Evolutionary conservation across 2,113 vertebrate genomes (phyloP).

Genomic region (Isichthys henryi): DNA sequence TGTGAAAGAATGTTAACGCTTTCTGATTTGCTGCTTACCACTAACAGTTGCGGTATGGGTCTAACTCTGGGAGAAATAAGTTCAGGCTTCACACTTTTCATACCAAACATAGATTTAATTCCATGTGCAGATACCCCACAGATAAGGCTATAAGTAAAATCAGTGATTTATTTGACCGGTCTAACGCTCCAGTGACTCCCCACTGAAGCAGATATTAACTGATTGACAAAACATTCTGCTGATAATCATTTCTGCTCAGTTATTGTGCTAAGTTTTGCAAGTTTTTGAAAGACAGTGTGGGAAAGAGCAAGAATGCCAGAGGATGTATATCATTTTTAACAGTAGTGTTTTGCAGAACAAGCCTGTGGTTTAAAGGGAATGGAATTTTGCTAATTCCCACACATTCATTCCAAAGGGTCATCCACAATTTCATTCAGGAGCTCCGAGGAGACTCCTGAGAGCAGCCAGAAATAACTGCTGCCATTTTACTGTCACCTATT

Average conservation of each 20-base stretch:
- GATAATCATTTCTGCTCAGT: not conserved
- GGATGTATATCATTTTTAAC: not conserved
- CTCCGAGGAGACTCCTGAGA: not conserved
- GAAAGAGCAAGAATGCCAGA: not conserved
- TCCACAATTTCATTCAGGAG: not conserved
- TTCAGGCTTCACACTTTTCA: not conserved
- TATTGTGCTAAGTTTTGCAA: not conserved
- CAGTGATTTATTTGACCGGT: not conserved
- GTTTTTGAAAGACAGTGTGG: not conserved
- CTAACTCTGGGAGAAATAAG: not conserved
- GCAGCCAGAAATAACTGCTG: not conserved
- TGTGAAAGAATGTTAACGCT: not conserved
- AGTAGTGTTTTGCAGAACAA: not conserved
- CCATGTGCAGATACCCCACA: not conserved
- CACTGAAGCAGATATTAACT: not conserved
- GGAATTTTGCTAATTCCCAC: not conserved
- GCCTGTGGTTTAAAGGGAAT: not conserved
- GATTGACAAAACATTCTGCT: not conserved
- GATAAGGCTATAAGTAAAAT: not conserved
- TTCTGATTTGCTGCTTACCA: not conserved
- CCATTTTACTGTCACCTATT: not conserved
- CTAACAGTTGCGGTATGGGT: not conserved
- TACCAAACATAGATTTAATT: not conserved
- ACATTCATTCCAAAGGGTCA: not conserved
- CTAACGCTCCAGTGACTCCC: constrained; percentile 3